phyloP scores from a whole-genome alignment of 2,888 invertebrate genomes.

The Lagria hirta region DNA sequence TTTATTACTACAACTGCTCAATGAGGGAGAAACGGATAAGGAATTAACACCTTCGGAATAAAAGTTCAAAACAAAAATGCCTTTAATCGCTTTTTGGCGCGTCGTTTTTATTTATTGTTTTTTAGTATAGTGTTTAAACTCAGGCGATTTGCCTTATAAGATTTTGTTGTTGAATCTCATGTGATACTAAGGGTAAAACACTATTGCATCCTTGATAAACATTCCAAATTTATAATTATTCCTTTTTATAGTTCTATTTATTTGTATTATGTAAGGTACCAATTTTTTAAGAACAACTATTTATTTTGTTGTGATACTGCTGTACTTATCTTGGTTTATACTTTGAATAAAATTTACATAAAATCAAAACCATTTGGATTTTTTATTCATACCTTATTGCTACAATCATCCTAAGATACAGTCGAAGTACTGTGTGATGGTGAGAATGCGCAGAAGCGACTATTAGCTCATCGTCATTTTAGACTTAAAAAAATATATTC shows the following conservation, averaged over 20 bases:
- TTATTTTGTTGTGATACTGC: conserved; percentile 20
- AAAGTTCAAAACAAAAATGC: conserved; percentile 27
- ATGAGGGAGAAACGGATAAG: conserved; percentile 74
- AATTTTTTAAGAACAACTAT: conserved; percentile 15
- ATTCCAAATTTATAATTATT: conserved; percentile 17
- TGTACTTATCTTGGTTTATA: conserved; percentile 11
- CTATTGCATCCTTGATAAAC: conserved; percentile 9
- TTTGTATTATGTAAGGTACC: conserved; percentile 19
- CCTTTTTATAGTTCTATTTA: conserved; percentile 14
- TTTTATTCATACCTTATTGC: too few species aligned
- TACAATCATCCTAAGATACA: too few species aligned
- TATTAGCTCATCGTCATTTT: too few species aligned
- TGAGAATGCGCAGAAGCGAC: too few species aligned
- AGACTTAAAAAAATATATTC: too few species aligned
- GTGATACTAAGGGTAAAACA: conserved; percentile 32
- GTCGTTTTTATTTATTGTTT: conserved; percentile 10
- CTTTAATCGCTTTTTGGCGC: too few species aligned
- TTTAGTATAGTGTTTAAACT: conserved; percentile 13
- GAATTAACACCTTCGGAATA: conserved; percentile 74
- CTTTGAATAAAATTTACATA: conserved; percentile 20
- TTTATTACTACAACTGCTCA: conserved; percentile 73
- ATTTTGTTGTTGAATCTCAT: conserved; percentile 25
- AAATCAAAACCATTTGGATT: too few species aligned
- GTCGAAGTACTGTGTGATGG: too few species aligned
- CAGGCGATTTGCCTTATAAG: conserved; percentile 26